Evolutionary conservation across 1,140 invertebrate genomes (phyloP).

Genomic region (Helicoverpa zea): DNA sequence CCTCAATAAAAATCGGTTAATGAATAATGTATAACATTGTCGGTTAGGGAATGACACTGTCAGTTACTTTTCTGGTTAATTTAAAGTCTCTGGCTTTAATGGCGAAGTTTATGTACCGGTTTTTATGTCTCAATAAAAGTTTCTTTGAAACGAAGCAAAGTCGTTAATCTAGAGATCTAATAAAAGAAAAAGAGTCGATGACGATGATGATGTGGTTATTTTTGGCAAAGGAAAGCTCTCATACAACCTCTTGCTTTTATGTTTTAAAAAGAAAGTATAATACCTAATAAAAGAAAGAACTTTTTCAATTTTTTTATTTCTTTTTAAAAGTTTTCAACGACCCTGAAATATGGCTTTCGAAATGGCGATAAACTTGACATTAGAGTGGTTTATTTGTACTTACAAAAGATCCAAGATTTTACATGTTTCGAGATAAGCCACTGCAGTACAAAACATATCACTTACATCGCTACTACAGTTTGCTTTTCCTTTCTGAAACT

Average conservation of each 20-base stretch:
- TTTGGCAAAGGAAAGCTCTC: background rate
- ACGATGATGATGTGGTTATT: conserved; percentile 27
- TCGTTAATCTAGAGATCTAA: conserved; percentile 76
- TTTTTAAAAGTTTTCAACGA: no score
- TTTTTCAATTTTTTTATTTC: no score
- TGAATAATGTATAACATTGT: conserved; percentile 54
- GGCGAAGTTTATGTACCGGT: conserved; percentile 73
- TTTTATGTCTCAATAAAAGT: conserved; percentile 79
- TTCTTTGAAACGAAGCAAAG: conserved; percentile 71
- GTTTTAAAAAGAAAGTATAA: no score
- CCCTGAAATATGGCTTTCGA: no score
- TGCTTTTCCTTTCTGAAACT: no score
- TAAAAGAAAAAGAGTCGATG: conserved; percentile 62
- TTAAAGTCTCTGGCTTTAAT: conserved; percentile 78
- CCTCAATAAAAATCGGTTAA: conserved; percentile 37
- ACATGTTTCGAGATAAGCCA: no score
- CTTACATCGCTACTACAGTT: no score
- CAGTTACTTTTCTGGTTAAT: conserved; percentile 75
- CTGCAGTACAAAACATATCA: no score
- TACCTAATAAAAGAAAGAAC: background rate
- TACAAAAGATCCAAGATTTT: no score
- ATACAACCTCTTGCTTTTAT: background rate
- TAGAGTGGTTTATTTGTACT: no score
- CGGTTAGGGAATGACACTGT: conserved; percentile 39
- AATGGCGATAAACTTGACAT: no score